phyloP scores from a whole-genome alignment of 2,113 vertebrate species.

The Cyanocitta stelleri region DNA sequence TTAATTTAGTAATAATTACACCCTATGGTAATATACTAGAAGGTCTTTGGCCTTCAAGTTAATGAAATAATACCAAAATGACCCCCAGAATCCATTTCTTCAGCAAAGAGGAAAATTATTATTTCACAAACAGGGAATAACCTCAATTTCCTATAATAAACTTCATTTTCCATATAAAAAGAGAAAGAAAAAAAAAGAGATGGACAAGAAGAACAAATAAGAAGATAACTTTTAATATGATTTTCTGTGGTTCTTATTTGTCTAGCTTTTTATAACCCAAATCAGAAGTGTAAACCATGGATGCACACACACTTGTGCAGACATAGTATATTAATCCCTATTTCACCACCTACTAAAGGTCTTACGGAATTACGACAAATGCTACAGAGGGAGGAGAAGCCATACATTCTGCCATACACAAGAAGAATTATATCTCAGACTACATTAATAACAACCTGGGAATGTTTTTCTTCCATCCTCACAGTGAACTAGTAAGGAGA shows the following conservation, averaged over 20 bases:
- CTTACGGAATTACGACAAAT: background rate
- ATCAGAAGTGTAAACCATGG: background rate
- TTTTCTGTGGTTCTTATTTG: conserved; percentile 1
- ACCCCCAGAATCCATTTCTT: conserved; percentile 18
- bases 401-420: background rate
- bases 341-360: background rate
- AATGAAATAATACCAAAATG: conserved; percentile 44
- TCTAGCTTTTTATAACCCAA: background rate
- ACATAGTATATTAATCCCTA: background rate
- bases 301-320: background rate
- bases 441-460: background rate
- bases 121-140: conserved; percentile 45
- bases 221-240: background rate
- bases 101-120: conserved; percentile 34
- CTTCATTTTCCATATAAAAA: background rate
- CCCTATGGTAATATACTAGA: conserved; percentile 13
- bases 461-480: background rate
- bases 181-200: background rate
- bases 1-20: conserved; percentile 57
- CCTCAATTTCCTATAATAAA: conserved; percentile 22
- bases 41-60: conserved; percentile 35
- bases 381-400: background rate
- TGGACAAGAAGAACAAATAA: background rate
- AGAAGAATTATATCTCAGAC: background rate
- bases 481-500: background rate